Evolutionary conservation across 2,888 invertebrate species (phyloP).

Genomic region (Lepidocyrtoides sp.): DNA sequence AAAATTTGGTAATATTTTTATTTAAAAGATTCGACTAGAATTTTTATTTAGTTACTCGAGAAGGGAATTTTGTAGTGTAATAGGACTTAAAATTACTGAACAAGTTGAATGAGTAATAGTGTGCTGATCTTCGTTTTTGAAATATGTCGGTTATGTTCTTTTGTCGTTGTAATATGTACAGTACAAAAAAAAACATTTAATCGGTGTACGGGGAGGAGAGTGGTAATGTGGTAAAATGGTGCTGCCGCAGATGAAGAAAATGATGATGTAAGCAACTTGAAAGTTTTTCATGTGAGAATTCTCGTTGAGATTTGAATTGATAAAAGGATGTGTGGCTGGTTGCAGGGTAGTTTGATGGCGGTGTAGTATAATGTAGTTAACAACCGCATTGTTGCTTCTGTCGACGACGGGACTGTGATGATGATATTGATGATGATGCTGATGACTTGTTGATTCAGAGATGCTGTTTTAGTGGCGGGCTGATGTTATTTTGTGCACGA

Average conservation of each 20-base stretch:
- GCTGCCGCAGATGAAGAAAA: neutral
- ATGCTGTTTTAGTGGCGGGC: neutral
- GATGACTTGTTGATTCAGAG: constrained; percentile 15
- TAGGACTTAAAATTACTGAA: neutral
- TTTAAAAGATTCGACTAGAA: neutral
- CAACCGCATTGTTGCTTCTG: constrained; percentile 36
- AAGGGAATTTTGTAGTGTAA: neutral
- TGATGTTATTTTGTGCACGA: constrained; percentile 13
- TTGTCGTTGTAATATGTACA: neutral
- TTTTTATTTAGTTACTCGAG: neutral
- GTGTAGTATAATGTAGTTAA: neutral
- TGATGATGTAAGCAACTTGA: constrained; percentile 52
- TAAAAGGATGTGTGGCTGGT: constrained; percentile 20
- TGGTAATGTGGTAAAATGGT: constrained; percentile 41
- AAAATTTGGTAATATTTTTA: neutral
- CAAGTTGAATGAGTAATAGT: neutral
- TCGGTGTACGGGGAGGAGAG: constrained; percentile 48
- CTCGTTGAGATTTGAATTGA: constrained; percentile 51
- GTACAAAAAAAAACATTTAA: neutral
- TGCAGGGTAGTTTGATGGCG: constrained; percentile 5
- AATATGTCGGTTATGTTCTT: neutral
- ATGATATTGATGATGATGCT: neutral
- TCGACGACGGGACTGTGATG: neutral
- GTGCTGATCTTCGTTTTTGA: neutral
- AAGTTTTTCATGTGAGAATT: constrained; percentile 18